phyloP scores from a whole-genome alignment of 2,888 invertebrate species.

The Siphlonurus alternatus region DNA sequence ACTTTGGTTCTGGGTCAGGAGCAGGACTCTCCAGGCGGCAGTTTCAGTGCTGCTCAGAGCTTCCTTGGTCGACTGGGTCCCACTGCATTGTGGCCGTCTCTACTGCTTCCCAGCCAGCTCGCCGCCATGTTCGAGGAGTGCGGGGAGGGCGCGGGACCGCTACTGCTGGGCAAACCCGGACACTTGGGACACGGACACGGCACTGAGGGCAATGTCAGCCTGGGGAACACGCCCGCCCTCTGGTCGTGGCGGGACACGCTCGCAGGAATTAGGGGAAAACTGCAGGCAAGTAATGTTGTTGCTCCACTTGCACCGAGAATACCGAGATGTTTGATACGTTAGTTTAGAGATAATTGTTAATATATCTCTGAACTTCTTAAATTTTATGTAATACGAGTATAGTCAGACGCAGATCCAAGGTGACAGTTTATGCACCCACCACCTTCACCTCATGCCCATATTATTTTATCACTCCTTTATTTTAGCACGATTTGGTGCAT shows the following conservation, averaged over 20 bases:
- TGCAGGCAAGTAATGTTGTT: slow-evolving; percentile 25
- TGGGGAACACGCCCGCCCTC: slow-evolving; percentile 33
- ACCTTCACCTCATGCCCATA: too few relatives aligned
- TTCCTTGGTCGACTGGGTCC: slow-evolving; percentile 44
- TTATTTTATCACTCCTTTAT: too few relatives aligned
- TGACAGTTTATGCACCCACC: too few relatives aligned
- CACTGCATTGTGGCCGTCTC: slow-evolving; percentile 41
- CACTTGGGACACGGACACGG: slow-evolving; percentile 20
- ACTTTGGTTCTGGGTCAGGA: slow-evolving; percentile 49
- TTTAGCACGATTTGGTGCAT: too few relatives aligned
- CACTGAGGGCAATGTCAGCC: slow-evolving; percentile 28
- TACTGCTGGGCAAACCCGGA: neutral
- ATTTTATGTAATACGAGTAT: neutral
- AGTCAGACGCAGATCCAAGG: too few relatives aligned
- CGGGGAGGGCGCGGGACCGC: neutral
- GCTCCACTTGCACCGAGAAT: neutral
- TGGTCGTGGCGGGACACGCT: slow-evolving; percentile 41
- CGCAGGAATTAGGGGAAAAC: slow-evolving; percentile 32
- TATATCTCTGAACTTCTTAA: neutral
- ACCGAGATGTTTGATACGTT: neutral
- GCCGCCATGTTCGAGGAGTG: slow-evolving; percentile 21
- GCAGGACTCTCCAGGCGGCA: slow-evolving; percentile 42
- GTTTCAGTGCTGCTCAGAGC: slow-evolving; percentile 46
- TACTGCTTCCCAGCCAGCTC: slow-evolving; percentile 29
- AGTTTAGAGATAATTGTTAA: neutral